Evolutionary conservation across 2,888 invertebrate species (phyloP), one percentile per base, ranked within the genome.

Genomic region (Tetramorium bicarinatum): DNA sequence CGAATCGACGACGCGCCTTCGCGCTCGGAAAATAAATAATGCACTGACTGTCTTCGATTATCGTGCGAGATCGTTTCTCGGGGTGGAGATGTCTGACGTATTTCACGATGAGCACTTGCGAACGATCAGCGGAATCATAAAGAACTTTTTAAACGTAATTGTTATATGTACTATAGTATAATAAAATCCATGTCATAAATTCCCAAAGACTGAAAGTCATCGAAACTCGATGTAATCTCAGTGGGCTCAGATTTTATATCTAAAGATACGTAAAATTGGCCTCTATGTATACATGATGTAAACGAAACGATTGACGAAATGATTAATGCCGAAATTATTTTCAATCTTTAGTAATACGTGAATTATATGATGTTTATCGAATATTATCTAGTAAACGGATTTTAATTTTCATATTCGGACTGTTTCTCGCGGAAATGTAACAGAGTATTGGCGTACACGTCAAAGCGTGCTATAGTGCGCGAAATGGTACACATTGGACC

Each of bases 1-100:
- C 89, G 86, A 84, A 89, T 85, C 81, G 84, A 89, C 77, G 82
- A 83, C 47, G 82, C 67, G 64, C 49, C 76, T 61, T 66, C 79
- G 41, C 69, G 79, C 38, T 67, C 21, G 49, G 56, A 83, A 83
- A 62, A 80, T 80, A 80, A 80, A 80, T 80, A 80, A 80, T 80
- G 79, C 79, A 80, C 79, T 2, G 79, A 80, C 79, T 80, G 79
- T 80, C 79, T 80, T 80, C 79, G 79, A 79, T 79, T 47, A 38
- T 56, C 79, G 71, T 21, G 56, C 59, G 59, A 56, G 59, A 80
- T 80, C 71, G 79, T 29, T 69, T 47, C 41, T 41, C 47, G 79
- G 18, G 47, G 71, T 38, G 38, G 59, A 71, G 59, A 80, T 47
- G 71, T 61, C 69, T 71, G 79, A 71, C 79, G 79, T 71, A 59